Evolutionary conservation across 2,888 invertebrate species (phyloP).

Genomic region (Pristionchus mayeri): DNA sequence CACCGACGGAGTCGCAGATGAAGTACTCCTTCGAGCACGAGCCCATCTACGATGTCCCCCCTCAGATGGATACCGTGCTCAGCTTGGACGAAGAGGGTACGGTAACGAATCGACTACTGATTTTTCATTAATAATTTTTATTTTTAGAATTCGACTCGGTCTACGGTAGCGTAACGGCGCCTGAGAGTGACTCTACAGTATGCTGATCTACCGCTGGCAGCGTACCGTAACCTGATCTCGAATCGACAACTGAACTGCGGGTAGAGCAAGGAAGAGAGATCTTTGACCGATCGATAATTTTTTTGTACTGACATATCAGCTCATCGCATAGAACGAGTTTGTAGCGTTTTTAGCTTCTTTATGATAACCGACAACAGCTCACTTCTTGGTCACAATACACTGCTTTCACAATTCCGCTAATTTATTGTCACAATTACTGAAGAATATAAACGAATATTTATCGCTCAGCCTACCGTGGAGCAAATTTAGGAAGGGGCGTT

Average conservation of each 20-base stretch:
- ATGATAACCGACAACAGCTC: background rate
- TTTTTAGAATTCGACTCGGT: slow-evolving; percentile 41
- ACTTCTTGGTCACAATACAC: slow-evolving; percentile 11
- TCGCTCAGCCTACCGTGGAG: too few species aligned
- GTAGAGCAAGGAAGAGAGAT: background rate
- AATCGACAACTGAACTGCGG: background rate
- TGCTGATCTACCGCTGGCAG: slow-evolving; percentile 37
- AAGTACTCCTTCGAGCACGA: slow-evolving; percentile 72
- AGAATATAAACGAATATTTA: background rate
- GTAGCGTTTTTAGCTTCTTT: slow-evolving; percentile 8
- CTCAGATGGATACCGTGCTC: slow-evolving; percentile 39
- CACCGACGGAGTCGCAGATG: slow-evolving; percentile 68
- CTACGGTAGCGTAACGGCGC: slow-evolving; percentile 47
- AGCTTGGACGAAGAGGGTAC: slow-evolving; percentile 1
- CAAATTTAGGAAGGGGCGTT: too few species aligned
- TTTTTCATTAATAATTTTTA: background rate
- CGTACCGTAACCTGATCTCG: background rate
- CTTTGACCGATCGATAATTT: background rate
- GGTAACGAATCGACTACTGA: background rate
- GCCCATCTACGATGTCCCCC: slow-evolving; percentile 71
- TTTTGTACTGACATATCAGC: background rate
- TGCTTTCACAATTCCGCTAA: background rate
- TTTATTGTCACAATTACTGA: background rate
- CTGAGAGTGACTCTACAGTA: slow-evolving; percentile 47
- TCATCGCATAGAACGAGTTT: slow-evolving; percentile 29